phyloP scores from a whole-genome alignment of 2,888 invertebrate genomes.

The Andrena bucephala region DNA sequence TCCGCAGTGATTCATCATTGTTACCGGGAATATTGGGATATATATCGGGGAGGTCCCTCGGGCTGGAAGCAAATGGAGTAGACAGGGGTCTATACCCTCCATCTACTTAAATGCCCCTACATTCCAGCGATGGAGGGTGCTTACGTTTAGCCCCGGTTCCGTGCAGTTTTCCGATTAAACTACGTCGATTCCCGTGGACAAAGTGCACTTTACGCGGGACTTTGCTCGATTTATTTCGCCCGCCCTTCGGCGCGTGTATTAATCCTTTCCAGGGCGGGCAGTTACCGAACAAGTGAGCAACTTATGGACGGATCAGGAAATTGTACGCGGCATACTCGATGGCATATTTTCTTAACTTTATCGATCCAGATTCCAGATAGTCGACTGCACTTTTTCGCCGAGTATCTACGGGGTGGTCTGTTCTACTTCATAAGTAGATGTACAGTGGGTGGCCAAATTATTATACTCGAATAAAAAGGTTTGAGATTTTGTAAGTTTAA shows the following conservation, averaged over 20 bases:
- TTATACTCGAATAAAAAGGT: too few relatives aligned
- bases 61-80: constrained; percentile 76
- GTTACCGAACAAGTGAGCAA: constrained; percentile 9
- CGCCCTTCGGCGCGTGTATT: constrained; percentile 34
- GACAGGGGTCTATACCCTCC: constrained; percentile 77
- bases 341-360: constrained; percentile 17
- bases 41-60: constrained; percentile 75
- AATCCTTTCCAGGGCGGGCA: constrained; percentile 43
- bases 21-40: constrained; percentile 77
- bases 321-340: constrained; percentile 23
- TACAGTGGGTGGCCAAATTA: too few relatives aligned
- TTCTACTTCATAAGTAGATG: too few relatives aligned
- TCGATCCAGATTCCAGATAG: background rate
- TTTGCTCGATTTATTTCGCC: constrained; percentile 61
- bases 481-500: too few relatives aligned
- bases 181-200: constrained; percentile 68
- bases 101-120: constrained; percentile 77
- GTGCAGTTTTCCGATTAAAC: constrained; percentile 77
- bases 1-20: constrained; percentile 78
- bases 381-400: background rate
- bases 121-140: constrained; percentile 68
- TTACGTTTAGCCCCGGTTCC: constrained; percentile 50
- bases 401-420: too few relatives aligned
- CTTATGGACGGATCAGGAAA: background rate
- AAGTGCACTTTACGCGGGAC: constrained; percentile 64